These are phyloP conservation scores for Cephalophus harveyi DNA, from an alignment of 2,113 vertebrate genomes.

Conservation along the genomic window DNA sequence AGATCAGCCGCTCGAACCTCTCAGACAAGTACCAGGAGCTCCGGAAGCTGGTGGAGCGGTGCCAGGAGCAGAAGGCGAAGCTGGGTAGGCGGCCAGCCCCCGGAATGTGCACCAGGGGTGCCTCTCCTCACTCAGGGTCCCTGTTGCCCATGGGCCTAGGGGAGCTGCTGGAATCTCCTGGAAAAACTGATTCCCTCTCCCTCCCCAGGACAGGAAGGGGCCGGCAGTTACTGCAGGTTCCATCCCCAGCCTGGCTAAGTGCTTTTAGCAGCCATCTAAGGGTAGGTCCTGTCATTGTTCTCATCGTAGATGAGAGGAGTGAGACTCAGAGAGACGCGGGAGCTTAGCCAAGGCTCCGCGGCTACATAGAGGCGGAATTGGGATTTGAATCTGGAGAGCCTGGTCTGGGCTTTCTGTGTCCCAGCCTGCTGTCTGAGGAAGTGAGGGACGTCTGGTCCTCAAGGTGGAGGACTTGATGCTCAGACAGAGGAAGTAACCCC, in stretches of 20 bases:
- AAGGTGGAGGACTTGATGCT: too few species aligned
- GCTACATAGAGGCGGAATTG: background rate
- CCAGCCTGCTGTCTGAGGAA: rapidly evolving
- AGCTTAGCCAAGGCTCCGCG: background rate
- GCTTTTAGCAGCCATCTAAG: background rate
- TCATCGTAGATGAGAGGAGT: background rate
- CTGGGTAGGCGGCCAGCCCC: constrained; percentile 69
- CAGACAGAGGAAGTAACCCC: background rate
- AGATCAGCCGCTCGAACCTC: constrained; percentile 84
- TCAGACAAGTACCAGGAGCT: constrained; percentile 88
- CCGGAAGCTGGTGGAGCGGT: constrained; percentile 80
- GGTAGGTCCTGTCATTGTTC: background rate
- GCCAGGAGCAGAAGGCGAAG: constrained; percentile 80
- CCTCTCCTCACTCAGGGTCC: background rate
- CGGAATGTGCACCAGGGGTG: background rate
- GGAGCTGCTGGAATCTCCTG: background rate
- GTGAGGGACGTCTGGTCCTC: background rate
- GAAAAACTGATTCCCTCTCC: background rate
- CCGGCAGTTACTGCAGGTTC: background rate
- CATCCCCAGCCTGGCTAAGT: background rate
- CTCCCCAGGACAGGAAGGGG: background rate
- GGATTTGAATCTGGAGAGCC: background rate
- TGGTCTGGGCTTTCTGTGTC: background rate
- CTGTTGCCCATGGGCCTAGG: background rate
- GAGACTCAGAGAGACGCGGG: background rate